These are phyloP conservation scores for Athalia circularis DNA, from an alignment of 2,888 invertebrate species.

Conservation along the genomic window DNA sequence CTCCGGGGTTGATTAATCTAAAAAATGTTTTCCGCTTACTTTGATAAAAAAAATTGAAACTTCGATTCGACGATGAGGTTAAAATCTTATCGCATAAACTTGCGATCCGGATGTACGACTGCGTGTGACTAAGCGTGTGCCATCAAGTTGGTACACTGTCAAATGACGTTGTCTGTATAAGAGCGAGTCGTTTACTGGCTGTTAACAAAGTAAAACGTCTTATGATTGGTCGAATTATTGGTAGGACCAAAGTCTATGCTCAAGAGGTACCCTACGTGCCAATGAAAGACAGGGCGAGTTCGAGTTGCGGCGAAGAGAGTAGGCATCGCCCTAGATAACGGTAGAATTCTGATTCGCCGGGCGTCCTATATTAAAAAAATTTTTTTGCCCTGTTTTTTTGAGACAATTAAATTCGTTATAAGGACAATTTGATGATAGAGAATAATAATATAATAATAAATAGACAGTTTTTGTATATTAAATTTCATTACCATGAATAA, in stretches of 20 bases:
- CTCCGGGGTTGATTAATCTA: neutral
- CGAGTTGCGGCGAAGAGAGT: slow-evolving; percentile 53
- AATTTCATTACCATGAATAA: too few relatives aligned
- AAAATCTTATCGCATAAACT: neutral
- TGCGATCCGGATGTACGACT: slow-evolving; percentile 35
- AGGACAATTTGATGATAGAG: neutral
- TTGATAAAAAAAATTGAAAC: neutral
- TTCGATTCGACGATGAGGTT: neutral
- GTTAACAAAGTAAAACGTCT: neutral
- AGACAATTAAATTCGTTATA: slow-evolving; percentile 5
- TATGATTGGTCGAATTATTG: neutral
- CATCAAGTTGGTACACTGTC: slow-evolving; percentile 11
- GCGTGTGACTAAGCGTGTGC: slow-evolving; percentile 43
- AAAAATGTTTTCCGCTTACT: neutral
- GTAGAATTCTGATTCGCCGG: slow-evolving; percentile 65
- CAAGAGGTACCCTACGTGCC: slow-evolving; percentile 24
- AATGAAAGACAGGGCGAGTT: slow-evolving; percentile 53
- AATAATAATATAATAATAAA: too few relatives aligned
- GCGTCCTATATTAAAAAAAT: slow-evolving; percentile 27
- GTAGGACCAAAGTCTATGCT: slow-evolving; percentile 22
- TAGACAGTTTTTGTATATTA: too few relatives aligned
- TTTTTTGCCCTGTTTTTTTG: neutral
- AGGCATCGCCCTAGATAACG: slow-evolving; percentile 73
- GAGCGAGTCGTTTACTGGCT: slow-evolving; percentile 12
- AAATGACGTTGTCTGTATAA: slow-evolving; percentile 20